Evolutionary conservation across 2,888 invertebrate genomes (phyloP).

Genomic region (Athalia cordata): DNA sequence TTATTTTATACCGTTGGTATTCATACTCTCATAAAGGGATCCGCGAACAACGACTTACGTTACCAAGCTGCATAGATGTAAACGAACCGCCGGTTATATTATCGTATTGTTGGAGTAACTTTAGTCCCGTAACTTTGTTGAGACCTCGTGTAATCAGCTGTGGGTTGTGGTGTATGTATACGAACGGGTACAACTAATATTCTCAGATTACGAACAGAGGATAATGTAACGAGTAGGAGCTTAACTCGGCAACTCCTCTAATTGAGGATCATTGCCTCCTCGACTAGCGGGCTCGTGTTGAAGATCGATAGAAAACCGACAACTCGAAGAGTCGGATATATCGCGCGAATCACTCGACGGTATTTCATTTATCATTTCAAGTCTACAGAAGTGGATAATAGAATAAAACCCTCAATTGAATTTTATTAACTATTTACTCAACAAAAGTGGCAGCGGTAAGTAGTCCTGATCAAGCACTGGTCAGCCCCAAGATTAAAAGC

Average conservation of each 20-base stretch:
- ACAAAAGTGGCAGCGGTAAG: too few relatives aligned
- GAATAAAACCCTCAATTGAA: background rate
- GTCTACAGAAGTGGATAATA: constrained; percentile 7
- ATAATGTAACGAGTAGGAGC: background rate
- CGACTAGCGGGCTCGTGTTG: background rate
- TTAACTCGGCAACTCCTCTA: background rate
- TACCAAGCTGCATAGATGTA: too few relatives aligned
- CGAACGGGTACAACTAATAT: background rate
- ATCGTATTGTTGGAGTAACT: too few relatives aligned
- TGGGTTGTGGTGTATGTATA: background rate
- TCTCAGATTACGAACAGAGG: background rate
- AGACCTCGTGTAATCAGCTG: background rate
- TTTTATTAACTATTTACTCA: constrained; percentile 7
- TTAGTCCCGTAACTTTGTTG: background rate
- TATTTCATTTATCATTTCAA: background rate
- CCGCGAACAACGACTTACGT: too few relatives aligned
- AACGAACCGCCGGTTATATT: too few relatives aligned
- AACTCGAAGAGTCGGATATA: background rate
- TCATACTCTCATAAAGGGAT: too few relatives aligned
- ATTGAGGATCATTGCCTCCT: background rate
- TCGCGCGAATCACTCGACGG: background rate
- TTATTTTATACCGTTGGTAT: background rate
- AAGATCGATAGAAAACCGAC: background rate
- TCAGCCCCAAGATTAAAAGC: too few relatives aligned
- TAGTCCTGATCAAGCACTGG: too few relatives aligned